phyloP scores from a whole-genome alignment of 1,140 invertebrate genomes.

The Linepithema humile region DNA sequence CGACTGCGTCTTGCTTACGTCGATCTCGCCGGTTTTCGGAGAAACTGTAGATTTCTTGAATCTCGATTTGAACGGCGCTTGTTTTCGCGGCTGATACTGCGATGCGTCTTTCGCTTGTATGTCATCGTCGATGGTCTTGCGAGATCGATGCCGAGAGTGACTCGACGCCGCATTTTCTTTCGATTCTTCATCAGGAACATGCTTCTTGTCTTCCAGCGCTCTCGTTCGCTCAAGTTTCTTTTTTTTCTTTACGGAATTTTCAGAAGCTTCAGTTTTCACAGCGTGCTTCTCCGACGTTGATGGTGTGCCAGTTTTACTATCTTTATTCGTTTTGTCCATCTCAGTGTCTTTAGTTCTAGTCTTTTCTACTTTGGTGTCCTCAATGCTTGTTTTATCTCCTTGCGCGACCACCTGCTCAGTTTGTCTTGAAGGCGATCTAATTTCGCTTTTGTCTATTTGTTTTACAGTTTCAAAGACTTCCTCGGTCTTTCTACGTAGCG shows the following conservation, averaged over 20 bases:
- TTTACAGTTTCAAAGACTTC: not conserved
- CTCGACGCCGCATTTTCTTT: not conserved
- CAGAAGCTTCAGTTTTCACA: not conserved
- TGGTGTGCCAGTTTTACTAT: not conserved
- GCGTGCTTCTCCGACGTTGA: not conserved
- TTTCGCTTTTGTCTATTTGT: conserved; percentile 5
- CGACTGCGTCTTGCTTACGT: conserved; percentile 75
- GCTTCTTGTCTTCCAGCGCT: not conserved
- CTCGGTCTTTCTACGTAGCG: not conserved
- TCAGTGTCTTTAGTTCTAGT: not conserved
- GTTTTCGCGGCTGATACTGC: conserved; percentile 10
- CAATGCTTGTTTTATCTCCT: too few relatives aligned
- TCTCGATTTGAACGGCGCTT: conserved; percentile 4
- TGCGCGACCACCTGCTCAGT: not conserved
- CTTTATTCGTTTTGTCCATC: not conserved
- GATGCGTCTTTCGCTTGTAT: conserved; percentile 28
- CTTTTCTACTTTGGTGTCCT: not conserved
- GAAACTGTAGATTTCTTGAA: conserved; percentile 54
- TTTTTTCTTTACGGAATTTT: conserved; percentile 3
- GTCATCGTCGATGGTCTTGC: not conserved
- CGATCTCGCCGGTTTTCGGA: conserved; percentile 55
- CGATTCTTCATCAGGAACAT: not conserved
- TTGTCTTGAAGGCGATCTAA: not conserved
- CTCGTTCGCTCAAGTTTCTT: conserved; percentile 16
- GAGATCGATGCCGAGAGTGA: conserved; percentile 18